phyloP scores from a whole-genome alignment of 2,113 vertebrate species.

The Gallinago paraguaiae region DNA sequence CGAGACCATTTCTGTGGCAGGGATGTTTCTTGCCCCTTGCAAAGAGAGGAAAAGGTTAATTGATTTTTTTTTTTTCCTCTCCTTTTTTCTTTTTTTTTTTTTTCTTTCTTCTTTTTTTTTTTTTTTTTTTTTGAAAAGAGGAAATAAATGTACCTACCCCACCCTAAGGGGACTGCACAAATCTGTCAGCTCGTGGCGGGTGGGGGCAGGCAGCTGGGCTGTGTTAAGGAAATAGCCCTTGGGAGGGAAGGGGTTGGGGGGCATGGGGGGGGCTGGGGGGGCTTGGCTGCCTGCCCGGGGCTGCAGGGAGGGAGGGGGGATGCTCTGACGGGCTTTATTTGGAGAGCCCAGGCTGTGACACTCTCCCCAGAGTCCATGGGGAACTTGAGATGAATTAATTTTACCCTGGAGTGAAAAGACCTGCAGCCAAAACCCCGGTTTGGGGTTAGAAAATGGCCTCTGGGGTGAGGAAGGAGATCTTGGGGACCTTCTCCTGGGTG shows the following conservation, averaged over 20 bases:
- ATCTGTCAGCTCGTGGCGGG: constrained; percentile 46
- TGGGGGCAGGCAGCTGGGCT: constrained; percentile 25
- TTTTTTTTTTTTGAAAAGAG: not conserved
- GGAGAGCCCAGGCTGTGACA: not conserved
- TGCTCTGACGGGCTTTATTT: not conserved
- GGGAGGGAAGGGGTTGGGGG: not conserved
- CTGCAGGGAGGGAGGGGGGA: not conserved
- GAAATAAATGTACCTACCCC: constrained; percentile 41
- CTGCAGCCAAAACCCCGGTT: not conserved
- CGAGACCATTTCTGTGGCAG: not conserved
- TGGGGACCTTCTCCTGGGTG: not conserved
- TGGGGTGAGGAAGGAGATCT: not conserved
- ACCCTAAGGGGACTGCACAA: constrained; percentile 35
- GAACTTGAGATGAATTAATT: not conserved
- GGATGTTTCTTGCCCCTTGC: not conserved
- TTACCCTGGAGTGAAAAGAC: not conserved
- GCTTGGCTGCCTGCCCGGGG: not conserved
- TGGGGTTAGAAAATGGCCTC: not conserved
- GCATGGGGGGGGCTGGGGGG: not conserved
- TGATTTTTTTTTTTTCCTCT: accelerated
- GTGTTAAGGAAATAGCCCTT: constrained; percentile 36
- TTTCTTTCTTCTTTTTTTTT: accelerated
- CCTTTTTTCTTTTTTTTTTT: accelerated
- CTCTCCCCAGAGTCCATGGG: not conserved
- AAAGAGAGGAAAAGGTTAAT: constrained; percentile 8